Evolutionary conservation across 2,113 vertebrate genomes (phyloP), one percentile per base, ranked within the genome.

Genomic region (Micromys minutus): DNA sequence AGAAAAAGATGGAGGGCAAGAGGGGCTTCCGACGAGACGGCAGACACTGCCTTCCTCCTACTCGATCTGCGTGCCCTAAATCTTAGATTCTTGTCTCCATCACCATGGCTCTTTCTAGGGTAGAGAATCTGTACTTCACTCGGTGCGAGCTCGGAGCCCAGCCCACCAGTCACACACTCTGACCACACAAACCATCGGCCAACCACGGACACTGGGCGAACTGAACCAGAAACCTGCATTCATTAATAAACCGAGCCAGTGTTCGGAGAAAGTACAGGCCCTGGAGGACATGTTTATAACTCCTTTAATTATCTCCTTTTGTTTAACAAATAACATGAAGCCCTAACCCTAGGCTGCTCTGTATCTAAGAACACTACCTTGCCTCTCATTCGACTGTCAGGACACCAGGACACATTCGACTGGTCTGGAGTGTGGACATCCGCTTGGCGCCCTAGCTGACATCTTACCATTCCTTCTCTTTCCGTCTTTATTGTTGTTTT

Each of bases 191-290:
- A 95, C 97, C 94, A 97, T 89, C 94, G 95, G 67, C 93, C 77
- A 21, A 92, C 94, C 84, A 97, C 45, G 84, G 93, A 92, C 95
- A 74, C 95, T 69, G 89, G 8, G 42, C 93, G 97, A 98, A 97
- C 92, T 97, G 97, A 98, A 98, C 97, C 97, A 84, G 92, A 98
- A 97, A 98, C 97, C 59, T 86, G 94, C 26, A 89, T 63, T 97
- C 94, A 97, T 94, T 95, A 97, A 97, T 97, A 97, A 96, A 39
- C 92, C 71, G 47, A 21, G 7, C 34, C 65, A 89, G 88, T 92
- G 95, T 93, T 96, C 96, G 16, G 80, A 94, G 92, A 96, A 97
- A 98, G 96, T 80, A 94, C 93, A 97, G 96, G 93, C 94, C 98
- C 95, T 55, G 22, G 87, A 67, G 87, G 90, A 39, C 52, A 85